Conservation (phyloP, 2,888 invertebrate species). For the Tipula lateralis region DNA sequence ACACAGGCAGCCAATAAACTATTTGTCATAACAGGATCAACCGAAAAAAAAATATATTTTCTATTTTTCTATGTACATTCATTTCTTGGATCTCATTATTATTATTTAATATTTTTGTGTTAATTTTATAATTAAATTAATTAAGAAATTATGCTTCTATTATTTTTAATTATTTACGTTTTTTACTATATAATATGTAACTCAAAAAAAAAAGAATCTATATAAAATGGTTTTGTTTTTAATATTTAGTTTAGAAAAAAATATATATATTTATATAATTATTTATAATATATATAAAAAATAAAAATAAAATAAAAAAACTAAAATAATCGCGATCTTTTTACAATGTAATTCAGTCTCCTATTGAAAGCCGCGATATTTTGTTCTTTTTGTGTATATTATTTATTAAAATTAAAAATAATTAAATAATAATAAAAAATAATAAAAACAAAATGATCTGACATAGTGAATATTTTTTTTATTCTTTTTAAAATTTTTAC, state of each 20-base stretch:
- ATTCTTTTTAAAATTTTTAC: not conserved
- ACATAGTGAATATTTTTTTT: constrained; percentile 19
- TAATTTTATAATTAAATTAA: constrained; percentile 19
- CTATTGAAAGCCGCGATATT: constrained; percentile 33
- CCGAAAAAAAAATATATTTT: constrained; percentile 19
- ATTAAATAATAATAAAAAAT: constrained; percentile 12
- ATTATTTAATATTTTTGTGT: not conserved
- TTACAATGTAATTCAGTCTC: constrained; percentile 37
- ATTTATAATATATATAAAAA: constrained; percentile 31
- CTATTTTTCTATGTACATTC: not conserved
- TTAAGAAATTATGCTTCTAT: constrained; percentile 15
- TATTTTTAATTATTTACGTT: not conserved
- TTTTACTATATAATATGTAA: not conserved
- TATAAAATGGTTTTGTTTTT: not conserved
- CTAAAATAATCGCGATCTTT: constrained; percentile 33
- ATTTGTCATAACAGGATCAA: not conserved
- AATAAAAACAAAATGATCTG: constrained; percentile 32
- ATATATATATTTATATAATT: constrained; percentile 33
- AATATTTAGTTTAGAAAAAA: constrained; percentile 27
- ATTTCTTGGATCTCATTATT: constrained; percentile 19
- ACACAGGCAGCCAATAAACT: constrained; percentile 47
- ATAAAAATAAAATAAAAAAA: constrained; percentile 32
- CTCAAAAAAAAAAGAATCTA: constrained; percentile 15
- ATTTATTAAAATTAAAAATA: constrained; percentile 27
- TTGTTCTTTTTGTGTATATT: constrained; percentile 27